phyloP scores from a whole-genome alignment of 1,140 invertebrate species.

The Dendroctonus ponderosae region DNA sequence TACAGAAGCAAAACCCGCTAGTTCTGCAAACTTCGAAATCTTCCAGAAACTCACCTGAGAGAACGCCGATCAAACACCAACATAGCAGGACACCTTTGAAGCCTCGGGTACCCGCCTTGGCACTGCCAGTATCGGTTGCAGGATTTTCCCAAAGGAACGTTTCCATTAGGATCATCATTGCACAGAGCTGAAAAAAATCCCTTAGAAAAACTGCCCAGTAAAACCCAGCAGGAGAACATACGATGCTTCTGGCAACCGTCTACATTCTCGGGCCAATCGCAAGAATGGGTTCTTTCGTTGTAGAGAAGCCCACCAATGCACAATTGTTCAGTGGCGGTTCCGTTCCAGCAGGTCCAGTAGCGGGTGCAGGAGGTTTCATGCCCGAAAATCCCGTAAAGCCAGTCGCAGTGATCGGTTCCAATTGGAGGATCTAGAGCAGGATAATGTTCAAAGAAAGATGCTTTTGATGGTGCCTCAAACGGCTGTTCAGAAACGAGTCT shows the following conservation, averaged over 20 bases:
- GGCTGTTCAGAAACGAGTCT: not conserved
- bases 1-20: slow-evolving; percentile 26
- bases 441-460: not conserved
- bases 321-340: slow-evolving; percentile 87
- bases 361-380: slow-evolving; percentile 90
- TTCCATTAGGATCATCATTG: slow-evolving; percentile 76
- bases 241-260: slow-evolving; percentile 91
- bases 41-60: slow-evolving; percentile 46
- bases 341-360: slow-evolving; percentile 95
- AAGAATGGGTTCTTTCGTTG: slow-evolving; percentile 86
- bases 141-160: slow-evolving; percentile 77
- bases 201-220: not conserved
- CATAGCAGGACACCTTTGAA: slow-evolving; percentile 87
- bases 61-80: slow-evolving; percentile 83
- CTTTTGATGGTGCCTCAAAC: not conserved
- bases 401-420: slow-evolving; percentile 83
- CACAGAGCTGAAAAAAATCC: slow-evolving; percentile 68
- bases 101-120: slow-evolving; percentile 86
- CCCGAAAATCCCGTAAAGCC: slow-evolving; percentile 90
- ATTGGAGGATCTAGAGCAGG: slow-evolving; percentile 71
- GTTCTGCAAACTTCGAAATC: not conserved
- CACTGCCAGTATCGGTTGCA: slow-evolving; percentile 93
- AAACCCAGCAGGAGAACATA: slow-evolving; percentile 58
- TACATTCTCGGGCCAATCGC: slow-evolving; percentile 92
- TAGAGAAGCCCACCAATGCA: slow-evolving; percentile 89